phyloP scores from a whole-genome alignment of 2,113 vertebrate species.

The Ophthalmolycus amberensis region DNA sequence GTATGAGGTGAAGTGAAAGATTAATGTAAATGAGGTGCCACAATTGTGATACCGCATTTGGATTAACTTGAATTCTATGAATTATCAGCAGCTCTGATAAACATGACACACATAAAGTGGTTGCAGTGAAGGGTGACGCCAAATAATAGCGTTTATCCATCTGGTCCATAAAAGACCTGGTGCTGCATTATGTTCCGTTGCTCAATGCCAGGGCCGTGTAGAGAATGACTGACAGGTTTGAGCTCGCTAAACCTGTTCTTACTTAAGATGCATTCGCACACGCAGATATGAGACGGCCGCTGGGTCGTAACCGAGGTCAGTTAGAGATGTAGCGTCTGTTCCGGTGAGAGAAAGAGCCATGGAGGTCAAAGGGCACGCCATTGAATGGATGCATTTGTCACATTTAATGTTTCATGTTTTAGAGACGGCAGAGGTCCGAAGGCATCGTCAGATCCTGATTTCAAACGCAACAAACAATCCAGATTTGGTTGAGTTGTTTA shows the following conservation, averaged over 20 bases:
- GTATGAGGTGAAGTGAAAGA: neutral
- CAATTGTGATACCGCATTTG: slow-evolving; percentile 4
- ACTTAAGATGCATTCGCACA: slow-evolving; percentile 66
- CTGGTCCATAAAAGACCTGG: slow-evolving; percentile 60
- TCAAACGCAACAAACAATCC: slow-evolving; percentile 10
- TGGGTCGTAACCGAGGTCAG: slow-evolving; percentile 64
- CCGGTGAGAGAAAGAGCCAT: slow-evolving; percentile 12
- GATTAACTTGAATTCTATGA: neutral
- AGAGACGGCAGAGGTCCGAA: slow-evolving; percentile 1
- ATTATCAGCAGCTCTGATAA: slow-evolving; percentile 7
- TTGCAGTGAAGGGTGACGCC: slow-evolving; percentile 24
- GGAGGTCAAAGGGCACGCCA: slow-evolving; percentile 61
- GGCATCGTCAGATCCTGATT: slow-evolving; percentile 40
- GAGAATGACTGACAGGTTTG: slow-evolving; percentile 68
- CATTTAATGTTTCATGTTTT: slow-evolving; percentile 54
- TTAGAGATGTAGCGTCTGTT: slow-evolving; percentile 37
- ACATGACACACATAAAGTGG: neutral
- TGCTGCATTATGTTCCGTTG: slow-evolving; percentile 25
- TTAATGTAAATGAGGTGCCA: neutral
- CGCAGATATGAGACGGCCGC: slow-evolving; percentile 43
- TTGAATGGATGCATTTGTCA: slow-evolving; percentile 57
- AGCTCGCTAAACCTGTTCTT: slow-evolving; percentile 66
- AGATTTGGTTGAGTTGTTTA: slow-evolving; percentile 45
- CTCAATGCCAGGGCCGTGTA: slow-evolving; percentile 37
- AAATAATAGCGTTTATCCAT: slow-evolving; percentile 45